These are phyloP conservation scores for Lepas anatifera DNA, from an alignment of 2,888 invertebrate species.

Conservation along the genomic window DNA sequence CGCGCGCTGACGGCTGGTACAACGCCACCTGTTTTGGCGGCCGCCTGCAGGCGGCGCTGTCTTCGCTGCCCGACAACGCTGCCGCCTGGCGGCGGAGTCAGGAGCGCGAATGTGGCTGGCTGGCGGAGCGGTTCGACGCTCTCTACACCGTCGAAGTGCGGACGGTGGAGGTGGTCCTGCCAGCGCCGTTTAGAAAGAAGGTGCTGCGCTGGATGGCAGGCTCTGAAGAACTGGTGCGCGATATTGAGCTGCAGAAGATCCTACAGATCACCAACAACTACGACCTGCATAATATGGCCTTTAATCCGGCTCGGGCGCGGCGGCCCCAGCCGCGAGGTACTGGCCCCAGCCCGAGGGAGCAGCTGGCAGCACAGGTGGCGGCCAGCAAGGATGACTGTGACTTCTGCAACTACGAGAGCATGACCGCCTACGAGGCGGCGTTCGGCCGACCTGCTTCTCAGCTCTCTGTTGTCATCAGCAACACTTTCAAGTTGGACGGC, in stretches of 20 bases:
- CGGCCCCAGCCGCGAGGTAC: conserved; percentile 16
- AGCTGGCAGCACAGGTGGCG: conserved; percentile 11
- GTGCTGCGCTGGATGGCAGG: conserved; percentile 17
- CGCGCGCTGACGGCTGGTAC: conserved; percentile 14
- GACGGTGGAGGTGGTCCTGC: conserved; percentile 1
- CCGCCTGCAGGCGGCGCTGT: not conserved
- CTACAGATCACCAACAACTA: conserved; percentile 18
- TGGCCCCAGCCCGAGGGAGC: not conserved
- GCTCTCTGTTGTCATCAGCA: conserved; percentile 16
- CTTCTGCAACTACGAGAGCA: conserved; percentile 15
- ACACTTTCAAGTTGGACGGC: conserved; percentile 20
- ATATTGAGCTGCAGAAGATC: conserved; percentile 15
- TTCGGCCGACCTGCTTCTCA: conserved; percentile 9
- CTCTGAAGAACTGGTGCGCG: not conserved
- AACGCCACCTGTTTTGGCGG: conserved; percentile 6
- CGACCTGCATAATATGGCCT: conserved; percentile 17
- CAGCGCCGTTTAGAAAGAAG: conserved; percentile 7
- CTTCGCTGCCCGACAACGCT: not conserved
- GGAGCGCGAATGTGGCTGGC: not conserved
- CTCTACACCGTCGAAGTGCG: conserved; percentile 16
- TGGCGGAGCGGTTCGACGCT: not conserved
- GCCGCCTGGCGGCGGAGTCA: not conserved
- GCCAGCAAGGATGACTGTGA: conserved; percentile 15
- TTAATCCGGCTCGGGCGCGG: conserved; percentile 17
- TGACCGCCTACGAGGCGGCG: conserved; percentile 17